Evolutionary conservation across 2,888 invertebrate species (phyloP).

Genomic region (Acanthopleura granulata): DNA sequence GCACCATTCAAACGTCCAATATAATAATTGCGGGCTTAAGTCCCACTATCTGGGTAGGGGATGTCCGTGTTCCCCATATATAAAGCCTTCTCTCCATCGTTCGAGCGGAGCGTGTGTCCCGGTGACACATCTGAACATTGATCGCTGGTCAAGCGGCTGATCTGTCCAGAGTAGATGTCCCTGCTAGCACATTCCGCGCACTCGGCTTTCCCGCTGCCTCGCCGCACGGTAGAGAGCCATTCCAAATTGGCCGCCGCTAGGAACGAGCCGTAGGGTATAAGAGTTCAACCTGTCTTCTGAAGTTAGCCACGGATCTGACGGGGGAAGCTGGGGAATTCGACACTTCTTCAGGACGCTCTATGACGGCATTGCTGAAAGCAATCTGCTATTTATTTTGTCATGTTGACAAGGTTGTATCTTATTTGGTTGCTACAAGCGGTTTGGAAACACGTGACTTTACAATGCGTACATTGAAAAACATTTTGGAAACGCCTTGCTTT

Average conservation of each 20-base stretch:
- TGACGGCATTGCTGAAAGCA: background rate
- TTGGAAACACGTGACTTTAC: too few relatives aligned
- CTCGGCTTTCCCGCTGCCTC: constrained; percentile 17
- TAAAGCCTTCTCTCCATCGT: too few relatives aligned
- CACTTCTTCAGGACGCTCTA: constrained; percentile 16
- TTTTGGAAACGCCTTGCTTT: too few relatives aligned
- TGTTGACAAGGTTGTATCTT: too few relatives aligned
- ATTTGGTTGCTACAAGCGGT: too few relatives aligned
- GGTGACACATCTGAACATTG: constrained; percentile 19
- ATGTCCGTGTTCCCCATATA: background rate
- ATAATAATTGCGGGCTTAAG: background rate
- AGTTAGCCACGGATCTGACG: background rate
- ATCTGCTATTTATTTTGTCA: background rate
- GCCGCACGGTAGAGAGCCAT: constrained; percentile 12
- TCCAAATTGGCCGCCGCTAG: background rate
- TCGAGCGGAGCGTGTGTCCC: constrained; percentile 16
- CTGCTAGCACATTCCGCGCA: background rate
- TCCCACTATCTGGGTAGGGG: background rate
- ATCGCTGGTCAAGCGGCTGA: constrained; percentile 19
- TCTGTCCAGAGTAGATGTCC: constrained; percentile 20
- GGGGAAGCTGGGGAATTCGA: constrained; percentile 13
- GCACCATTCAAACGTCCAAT: too few relatives aligned
- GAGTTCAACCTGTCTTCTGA: constrained; percentile 11
- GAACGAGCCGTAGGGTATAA: constrained; percentile 13
- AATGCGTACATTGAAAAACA: too few relatives aligned